These are phyloP conservation scores for Clistopyga incitator DNA, from an alignment of 2,888 invertebrate species.

Conservation along the genomic window DNA sequence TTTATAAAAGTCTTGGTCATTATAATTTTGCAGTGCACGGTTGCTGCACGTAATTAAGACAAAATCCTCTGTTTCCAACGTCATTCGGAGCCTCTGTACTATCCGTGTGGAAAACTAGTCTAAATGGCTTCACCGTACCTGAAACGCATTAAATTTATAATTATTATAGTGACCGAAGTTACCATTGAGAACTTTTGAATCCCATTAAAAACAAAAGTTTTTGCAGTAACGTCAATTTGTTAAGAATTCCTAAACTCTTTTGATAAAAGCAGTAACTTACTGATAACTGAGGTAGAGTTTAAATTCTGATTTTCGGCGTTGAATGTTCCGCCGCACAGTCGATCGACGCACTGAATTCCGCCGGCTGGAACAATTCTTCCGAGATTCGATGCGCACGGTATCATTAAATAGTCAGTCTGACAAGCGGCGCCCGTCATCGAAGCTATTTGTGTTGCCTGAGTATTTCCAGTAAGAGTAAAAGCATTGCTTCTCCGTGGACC, in stretches of 20 bases:
- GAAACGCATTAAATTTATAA: slow-evolving; percentile 73
- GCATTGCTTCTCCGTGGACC: slow-evolving; percentile 85
- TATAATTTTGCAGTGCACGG: slow-evolving; percentile 89
- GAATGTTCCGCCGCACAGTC: slow-evolving; percentile 93
- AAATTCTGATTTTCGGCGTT: slow-evolving; percentile 88
- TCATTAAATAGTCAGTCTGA: slow-evolving; percentile 91
- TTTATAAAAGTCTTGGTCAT: slow-evolving; percentile 31
- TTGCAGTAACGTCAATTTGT: no score
- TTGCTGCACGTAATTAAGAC: slow-evolving; percentile 93
- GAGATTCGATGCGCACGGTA: slow-evolving; percentile 91
- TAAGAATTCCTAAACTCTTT: no score
- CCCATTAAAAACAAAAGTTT: no score
- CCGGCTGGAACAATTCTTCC: slow-evolving; percentile 86
- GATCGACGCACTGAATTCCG: slow-evolving; percentile 89
- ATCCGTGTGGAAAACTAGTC: slow-evolving; percentile 92
- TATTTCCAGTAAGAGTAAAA: slow-evolving; percentile 92
- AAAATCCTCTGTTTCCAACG: slow-evolving; percentile 92
- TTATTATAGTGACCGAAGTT: background rate
- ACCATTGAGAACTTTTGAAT: no score
- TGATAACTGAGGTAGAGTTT: slow-evolving; percentile 89
- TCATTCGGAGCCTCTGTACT: slow-evolving; percentile 91
- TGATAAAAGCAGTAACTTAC: slow-evolving; percentile 85
- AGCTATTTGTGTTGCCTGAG: slow-evolving; percentile 87
- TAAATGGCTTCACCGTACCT: slow-evolving; percentile 93
- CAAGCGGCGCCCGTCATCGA: slow-evolving; percentile 91